Evolutionary conservation across 2,113 vertebrate species (phyloP).

Genomic region (Meles meles): DNA sequence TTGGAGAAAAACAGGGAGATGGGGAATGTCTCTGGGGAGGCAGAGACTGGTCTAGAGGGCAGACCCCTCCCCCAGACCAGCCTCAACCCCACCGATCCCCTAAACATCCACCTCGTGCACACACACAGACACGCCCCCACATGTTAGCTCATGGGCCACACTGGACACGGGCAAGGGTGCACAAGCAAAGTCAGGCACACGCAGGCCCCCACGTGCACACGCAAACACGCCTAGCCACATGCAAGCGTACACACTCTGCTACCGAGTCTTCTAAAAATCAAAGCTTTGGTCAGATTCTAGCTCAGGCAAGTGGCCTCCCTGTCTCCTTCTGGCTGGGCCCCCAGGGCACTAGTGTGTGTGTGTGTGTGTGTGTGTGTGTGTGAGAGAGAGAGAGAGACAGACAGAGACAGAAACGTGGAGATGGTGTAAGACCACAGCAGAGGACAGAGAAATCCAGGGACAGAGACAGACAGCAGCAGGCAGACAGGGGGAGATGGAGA

Average conservation of each 20-base stretch:
- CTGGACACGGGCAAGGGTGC: not conserved
- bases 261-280: not conserved
- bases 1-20: too few species aligned
- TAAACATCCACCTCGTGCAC: accelerated
- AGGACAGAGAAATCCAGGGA: not conserved
- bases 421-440: not conserved
- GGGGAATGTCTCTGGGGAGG: not conserved
- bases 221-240: not conserved
- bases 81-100: too few species aligned
- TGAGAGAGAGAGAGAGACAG: too few species aligned
- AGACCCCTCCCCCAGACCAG: not conserved
- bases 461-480: not conserved
- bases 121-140: not conserved
- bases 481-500: accelerated
- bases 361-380: not conserved
- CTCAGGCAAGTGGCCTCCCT: not conserved
- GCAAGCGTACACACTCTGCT: not conserved
- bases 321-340: not conserved
- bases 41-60: not conserved
- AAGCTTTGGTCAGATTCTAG: not conserved
- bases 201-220: accelerated
- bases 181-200: too few species aligned
- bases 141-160: not conserved
- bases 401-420: not conserved
- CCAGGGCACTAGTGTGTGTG: not conserved